Conservation (phyloP, 2,113 vertebrate genomes). For the Ageneiosus marmoratus region DNA sequence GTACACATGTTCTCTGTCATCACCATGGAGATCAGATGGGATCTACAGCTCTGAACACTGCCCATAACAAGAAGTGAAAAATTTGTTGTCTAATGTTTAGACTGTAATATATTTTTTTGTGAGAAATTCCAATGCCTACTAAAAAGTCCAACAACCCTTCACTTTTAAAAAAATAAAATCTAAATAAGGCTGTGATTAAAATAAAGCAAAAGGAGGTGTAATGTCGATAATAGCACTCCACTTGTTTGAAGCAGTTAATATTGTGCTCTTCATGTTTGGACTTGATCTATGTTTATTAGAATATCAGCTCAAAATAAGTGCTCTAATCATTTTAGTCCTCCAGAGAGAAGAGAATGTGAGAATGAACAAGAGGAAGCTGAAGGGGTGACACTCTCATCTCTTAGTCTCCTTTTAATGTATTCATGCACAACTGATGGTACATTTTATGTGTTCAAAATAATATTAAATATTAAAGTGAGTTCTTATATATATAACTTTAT, state of each 20-base stretch:
- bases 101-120: not conserved
- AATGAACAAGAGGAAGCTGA: not conserved
- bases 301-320: conserved; percentile 44
- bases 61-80: not conserved
- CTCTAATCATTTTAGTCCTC: conserved; percentile 35
- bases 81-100: not conserved
- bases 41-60: not conserved
- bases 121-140: not conserved
- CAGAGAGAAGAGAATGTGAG: conserved; percentile 33
- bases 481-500: not conserved
- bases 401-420: not conserved
- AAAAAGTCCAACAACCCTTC: not conserved
- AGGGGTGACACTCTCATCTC: not conserved
- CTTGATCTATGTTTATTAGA: conserved; percentile 46
- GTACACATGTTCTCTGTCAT: conserved; percentile 33
- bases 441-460: not conserved
- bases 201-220: not conserved
- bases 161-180: not conserved
- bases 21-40: conserved; percentile 40
- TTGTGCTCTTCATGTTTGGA: conserved; percentile 28
- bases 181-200: conserved; percentile 6
- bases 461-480: not conserved
- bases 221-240: conserved; percentile 16
- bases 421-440: not conserved
- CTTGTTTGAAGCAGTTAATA: conserved; percentile 27